Evolutionary conservation across 2,797 vertebrate species (phyloP), one percentile per base, ranked within the genome.

Genomic region (Cossypha dichroa): DNA sequence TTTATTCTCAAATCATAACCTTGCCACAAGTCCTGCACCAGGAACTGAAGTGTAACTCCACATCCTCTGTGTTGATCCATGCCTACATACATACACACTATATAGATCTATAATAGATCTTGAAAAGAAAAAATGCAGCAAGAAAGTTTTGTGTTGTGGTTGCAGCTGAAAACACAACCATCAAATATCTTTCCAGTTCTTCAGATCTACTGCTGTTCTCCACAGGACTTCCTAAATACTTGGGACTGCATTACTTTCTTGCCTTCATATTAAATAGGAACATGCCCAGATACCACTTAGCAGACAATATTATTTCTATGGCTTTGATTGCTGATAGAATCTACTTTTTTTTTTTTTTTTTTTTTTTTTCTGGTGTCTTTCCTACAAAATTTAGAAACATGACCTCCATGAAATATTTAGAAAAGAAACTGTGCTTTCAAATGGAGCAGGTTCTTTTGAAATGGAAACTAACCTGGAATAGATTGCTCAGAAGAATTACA

Each of bases 1-100:
- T 21, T n/a, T 51, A 26, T 62, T 85, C 40, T 64, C 43, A 59
- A 34, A 66, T 69, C 40, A 54, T 34, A 66, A 69, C 28, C 15
- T 41, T 68, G 43, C 13, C 29, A 49, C 33, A 85, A 75, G 58
- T 33, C 21, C 40, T 34, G 10, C 36, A 31, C 6, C 13, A 76
- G 76, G 79, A 69, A 9, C 14, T n/a, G 15, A 78, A 31, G 19
- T 22, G 40, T 36, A 31, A 58, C 76, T 66, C 29, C 33, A 31
- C 21, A 8, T 63, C 73, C 43, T 49, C 43, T 69, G 1, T 52
- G 9, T 2, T 63, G 36, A 11, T 43, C 1, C 9, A 45, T 46
- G 45, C 45, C 45, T 46, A 22, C 45, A 20, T 9, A 21, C 1
- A 5, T 26, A 31, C 3, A 46, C 2, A 19, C 1, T 6, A 9